These are phyloP conservation scores for Zaprionus lineosus DNA, from an alignment of 2,888 invertebrate genomes.

Conservation along the genomic window DNA sequence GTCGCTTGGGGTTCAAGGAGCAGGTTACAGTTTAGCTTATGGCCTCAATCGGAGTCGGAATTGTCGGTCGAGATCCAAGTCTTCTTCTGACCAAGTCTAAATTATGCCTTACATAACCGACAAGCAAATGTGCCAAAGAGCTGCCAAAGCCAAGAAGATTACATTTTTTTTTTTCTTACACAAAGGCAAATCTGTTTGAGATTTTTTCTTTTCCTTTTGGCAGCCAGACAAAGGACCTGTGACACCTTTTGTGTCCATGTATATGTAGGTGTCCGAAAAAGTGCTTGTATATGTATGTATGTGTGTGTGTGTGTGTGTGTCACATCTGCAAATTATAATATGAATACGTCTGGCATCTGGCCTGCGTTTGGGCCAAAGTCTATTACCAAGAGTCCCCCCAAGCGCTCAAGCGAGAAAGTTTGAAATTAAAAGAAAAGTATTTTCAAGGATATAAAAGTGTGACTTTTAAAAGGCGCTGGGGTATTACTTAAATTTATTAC, in stretches of 20 bases:
- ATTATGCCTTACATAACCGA: constrained; percentile 71
- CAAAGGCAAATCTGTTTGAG: constrained; percentile 69
- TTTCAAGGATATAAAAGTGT: background rate
- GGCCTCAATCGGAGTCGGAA: constrained; percentile 45
- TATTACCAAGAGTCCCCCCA: constrained; percentile 38
- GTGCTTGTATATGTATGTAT: background rate
- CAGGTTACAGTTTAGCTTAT: constrained; percentile 57
- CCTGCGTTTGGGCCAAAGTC: constrained; percentile 29
- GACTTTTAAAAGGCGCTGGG: no score
- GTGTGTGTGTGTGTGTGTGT: constrained; percentile 5
- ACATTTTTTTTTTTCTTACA: no score
- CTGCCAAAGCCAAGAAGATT: constrained; percentile 58
- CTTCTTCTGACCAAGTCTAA: constrained; percentile 64
- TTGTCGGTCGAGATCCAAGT: constrained; percentile 54
- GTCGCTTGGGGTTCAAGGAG: constrained; percentile 67
- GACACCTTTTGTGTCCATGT: constrained; percentile 61
- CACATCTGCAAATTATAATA: constrained; percentile 56
- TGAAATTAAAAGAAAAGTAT: constrained; percentile 32
- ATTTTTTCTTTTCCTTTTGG: constrained; percentile 58
- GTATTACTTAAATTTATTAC: no score
- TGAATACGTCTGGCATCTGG: constrained; percentile 48
- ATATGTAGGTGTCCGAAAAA: background rate
- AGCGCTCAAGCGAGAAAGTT: constrained; percentile 24
- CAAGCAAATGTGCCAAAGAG: constrained; percentile 54
- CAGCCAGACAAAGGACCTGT: constrained; percentile 68